Evolutionary conservation across 1,140 invertebrate genomes (phyloP).

Genomic region (Trypoxylus dichotomus): DNA sequence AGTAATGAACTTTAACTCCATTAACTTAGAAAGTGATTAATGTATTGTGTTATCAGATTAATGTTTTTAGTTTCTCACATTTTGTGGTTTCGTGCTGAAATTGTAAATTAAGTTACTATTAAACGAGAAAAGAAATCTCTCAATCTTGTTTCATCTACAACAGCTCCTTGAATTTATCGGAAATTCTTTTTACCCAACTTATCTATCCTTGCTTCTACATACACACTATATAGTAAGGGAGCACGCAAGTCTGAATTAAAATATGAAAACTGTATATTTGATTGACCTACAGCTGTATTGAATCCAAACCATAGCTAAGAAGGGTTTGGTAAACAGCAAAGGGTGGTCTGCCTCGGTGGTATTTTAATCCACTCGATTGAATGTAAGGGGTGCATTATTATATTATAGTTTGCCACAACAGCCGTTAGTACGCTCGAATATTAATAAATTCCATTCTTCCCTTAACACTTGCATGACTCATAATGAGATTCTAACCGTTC

Average conservation of each 20-base stretch:
- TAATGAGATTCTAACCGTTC: conserved; percentile 20
- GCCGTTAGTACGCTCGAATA: not conserved
- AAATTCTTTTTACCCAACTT: too few relatives aligned
- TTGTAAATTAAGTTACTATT: too few relatives aligned
- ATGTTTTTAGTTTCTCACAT: too few relatives aligned
- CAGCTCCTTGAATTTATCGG: too few relatives aligned
- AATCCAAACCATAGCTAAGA: conserved; percentile 29
- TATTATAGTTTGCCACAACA: conserved; percentile 32
- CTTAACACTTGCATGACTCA: conserved; percentile 31
- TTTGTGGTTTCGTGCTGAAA: too few relatives aligned
- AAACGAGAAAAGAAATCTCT: too few relatives aligned
- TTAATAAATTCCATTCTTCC: conserved; percentile 33
- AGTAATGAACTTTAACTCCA: too few relatives aligned
- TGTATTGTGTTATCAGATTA: too few relatives aligned
- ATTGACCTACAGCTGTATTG: conserved; percentile 25
- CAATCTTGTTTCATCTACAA: too few relatives aligned
- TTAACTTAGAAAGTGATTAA: too few relatives aligned
- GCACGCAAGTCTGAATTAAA: not conserved
- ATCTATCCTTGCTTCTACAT: too few relatives aligned
- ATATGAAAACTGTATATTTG: conserved; percentile 5
- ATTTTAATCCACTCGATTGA: conserved; percentile 36
- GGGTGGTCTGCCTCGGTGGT: conserved; percentile 32
- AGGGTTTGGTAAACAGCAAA: conserved; percentile 34
- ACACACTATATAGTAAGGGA: too few relatives aligned
- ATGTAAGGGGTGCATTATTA: conserved; percentile 35